Conservation (phyloP, 2,113 vertebrate genomes). For the Phoxinus phoxinus region DNA sequence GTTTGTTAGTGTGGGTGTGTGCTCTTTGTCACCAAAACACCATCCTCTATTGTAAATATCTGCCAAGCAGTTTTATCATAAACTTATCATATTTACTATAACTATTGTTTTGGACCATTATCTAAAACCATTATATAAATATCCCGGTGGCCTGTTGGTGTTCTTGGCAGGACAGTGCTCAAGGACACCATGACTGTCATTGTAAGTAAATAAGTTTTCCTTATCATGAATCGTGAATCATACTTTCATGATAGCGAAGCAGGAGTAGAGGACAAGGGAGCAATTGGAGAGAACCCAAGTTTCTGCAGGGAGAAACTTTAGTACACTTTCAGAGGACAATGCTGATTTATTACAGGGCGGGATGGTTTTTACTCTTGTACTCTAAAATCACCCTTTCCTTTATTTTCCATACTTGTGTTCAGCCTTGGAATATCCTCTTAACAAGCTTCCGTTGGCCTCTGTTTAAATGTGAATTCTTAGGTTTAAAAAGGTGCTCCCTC, state of each 20-base stretch:
- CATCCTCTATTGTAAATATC: neutral
- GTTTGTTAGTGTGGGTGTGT: neutral
- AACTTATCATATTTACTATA: neutral
- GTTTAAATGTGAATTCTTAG: conserved; percentile 23
- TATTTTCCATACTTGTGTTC: conserved; percentile 3
- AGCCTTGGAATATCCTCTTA: neutral
- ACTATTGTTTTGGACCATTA: neutral
- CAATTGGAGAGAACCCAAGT: conserved; percentile 44
- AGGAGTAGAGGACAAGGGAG: conserved; percentile 38
- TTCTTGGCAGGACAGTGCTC: conserved; percentile 1
- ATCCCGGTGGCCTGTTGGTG: neutral
- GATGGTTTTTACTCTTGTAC: conserved; percentile 42
- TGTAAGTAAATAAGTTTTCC: conserved; percentile 44
- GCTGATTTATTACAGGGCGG: conserved; percentile 41
- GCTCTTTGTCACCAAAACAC: neutral
- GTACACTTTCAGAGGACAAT: conserved; percentile 33
- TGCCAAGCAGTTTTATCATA: neutral
- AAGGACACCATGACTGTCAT: conserved; percentile 38
- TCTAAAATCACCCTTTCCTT: conserved; percentile 28
- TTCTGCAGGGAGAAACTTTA: conserved; percentile 40
- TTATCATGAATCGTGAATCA: conserved; percentile 58
- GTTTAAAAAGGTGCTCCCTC: neutral
- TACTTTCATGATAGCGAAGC: conserved; percentile 48
- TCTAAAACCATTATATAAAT: neutral
- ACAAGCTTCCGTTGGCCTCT: neutral